Base-by-base conservation (phyloP, 2,113 vertebrate genomes). In the Tamias sibiricus region DNA sequence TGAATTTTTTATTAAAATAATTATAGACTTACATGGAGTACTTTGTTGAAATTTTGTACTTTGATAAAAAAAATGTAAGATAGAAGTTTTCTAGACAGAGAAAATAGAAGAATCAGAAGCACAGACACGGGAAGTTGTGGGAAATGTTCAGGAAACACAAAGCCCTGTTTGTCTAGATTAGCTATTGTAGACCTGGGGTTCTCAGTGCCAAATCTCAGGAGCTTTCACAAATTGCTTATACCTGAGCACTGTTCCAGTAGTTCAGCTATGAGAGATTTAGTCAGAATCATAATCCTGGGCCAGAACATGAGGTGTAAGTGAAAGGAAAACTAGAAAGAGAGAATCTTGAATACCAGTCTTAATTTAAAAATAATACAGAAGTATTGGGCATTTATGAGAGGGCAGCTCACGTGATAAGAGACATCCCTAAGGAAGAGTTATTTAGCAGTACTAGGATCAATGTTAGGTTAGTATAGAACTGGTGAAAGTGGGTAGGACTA, bases 51-150 rank as follows among this genome's bases (percentile, higher is more conserved):
- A 86, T 12, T 92, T 93, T 83, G 72, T 89, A 42, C 42, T 91
- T 95, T 80, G 59, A 35, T 96, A 20, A n/a, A 28, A 95, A 91
- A 94, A 97, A 42, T 14, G 24, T 90, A 90, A 93, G 83, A 88
- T 59, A 30, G 44, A 44, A 52, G 40, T 64, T 93, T 95, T 79
- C 26, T 32, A 79, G 22, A 42, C 40, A 76, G 20, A 75, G 24
- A 87, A 87, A 91, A 83, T 69, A 69, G 40, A 20, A 47, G 28
- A 83, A 77, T 44, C 19, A 64, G 86, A 87, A 86, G 12, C 69
- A 91, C 24, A 95, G 26, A 80, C 26, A 57, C 12, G 77, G 35
- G 12, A 47, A 82, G 32, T 79, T 94, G 10, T 91, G 8, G 79
- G 49, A 94, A 94, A 44, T 89, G 85, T 42, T 92, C 57, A 87